phyloP scores from a whole-genome alignment of 2,113 vertebrate species.

The Cranoglanis bouderius region DNA sequence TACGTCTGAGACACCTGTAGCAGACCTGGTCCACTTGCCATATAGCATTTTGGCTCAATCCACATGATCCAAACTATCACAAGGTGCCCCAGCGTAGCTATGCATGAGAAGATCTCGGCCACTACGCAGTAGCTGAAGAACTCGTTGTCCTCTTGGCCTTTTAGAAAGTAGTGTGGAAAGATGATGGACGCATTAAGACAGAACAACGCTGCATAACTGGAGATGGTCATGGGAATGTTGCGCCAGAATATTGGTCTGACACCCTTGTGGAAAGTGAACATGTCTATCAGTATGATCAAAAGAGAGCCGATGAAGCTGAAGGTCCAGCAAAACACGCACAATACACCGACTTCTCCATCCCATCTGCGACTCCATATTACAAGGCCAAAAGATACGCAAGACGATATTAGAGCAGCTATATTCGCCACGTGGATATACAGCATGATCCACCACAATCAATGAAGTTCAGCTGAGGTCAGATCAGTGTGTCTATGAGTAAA shows the following conservation, averaged over 20 bases:
- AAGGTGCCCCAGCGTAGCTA: neutral
- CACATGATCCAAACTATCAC: neutral
- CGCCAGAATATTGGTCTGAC: neutral
- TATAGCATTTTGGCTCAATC: neutral
- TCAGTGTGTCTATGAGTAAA: neutral
- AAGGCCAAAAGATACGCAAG: neutral
- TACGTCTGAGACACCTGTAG: neutral
- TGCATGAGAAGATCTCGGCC: neutral
- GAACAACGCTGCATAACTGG: neutral
- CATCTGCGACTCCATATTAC: neutral
- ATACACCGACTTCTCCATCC: neutral
- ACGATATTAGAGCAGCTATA: neutral
- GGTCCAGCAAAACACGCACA: neutral
- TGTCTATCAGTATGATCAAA: neutral
- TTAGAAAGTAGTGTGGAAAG: neutral
- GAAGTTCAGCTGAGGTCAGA: neutral
- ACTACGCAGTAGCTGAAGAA: neutral
- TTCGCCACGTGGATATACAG: neutral
- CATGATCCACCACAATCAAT: neutral
- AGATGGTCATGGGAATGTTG: neutral
- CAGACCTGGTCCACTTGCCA: neutral
- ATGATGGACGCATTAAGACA: neutral
- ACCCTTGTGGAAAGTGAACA: neutral
- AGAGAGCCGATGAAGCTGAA: neutral
- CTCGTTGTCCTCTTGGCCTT: neutral